Evolutionary conservation across 2,113 vertebrate genomes (phyloP), one percentile per base, ranked within the genome.

Genomic region (Syngnathus typhle): DNA sequence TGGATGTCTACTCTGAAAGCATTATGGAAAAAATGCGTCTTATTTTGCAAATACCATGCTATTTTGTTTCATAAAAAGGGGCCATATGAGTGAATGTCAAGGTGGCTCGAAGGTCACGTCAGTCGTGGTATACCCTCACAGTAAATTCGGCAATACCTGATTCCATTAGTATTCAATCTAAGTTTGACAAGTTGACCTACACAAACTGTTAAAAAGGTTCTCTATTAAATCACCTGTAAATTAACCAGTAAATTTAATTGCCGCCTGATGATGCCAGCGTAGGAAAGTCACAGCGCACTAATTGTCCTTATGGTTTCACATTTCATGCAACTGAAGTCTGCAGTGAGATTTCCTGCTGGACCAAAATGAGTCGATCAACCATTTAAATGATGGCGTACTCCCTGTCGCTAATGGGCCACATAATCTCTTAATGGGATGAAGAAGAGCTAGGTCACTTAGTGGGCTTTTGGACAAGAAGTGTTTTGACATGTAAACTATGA

Each of bases 181-280:
- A 37, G 32, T 32, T 65, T 21, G 21, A 62, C 18, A 37, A 65
- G 32, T 65, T 65, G 46, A 51, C 63, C 39, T 62, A 62, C 41
- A 15, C 60, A 62, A 62, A 62, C 39, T 58, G 13, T 15, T 36
- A 58, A 64, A 65, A 65, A 37, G 32, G 16, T 21, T 65, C n/a
- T 47, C 46, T 51, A 38, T 51, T 65, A 65, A 51, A 65, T 21
- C 18, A 3, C 63, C 13, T 16, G 60, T 44, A 62, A 62, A 62
- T 62, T 62, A 62, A 62, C 63, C 32, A 32, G 47, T 52, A 51
- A 51, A 65, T 65, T 37, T 51, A 18, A 65, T 65, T 65, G 63
- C 60, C 41, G 44, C 46, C 32, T 52, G 46, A 65, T 65, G 63
- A 51, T 51, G 46, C 46, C 63, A 65, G 18, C 47, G 7, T 19